Base-by-base conservation (phyloP, 2,797 vertebrate species). In the Leptatherina wallacei region DNA sequence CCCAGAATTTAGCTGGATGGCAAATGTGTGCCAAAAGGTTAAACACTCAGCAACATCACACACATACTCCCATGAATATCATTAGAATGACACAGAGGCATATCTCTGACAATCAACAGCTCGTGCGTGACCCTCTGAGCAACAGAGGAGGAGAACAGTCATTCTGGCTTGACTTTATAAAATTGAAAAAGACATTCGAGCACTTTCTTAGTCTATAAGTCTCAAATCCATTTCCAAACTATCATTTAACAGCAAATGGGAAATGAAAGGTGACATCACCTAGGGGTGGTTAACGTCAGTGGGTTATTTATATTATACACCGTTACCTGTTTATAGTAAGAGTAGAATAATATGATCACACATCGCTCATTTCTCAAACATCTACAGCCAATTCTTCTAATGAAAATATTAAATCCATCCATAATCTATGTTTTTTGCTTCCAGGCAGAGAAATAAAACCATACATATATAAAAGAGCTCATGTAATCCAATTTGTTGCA, bases 1-100 rank as follows among this genome's bases (percentile, higher is more conserved):
- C 73, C 74, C 75, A 59, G 72, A 79, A 83, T 89, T 91, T 86
- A 85, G 78, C 61, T 66, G 71, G 82, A 89, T 82, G 80, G 77
- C 71, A 89, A 69, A 64, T 73, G 75, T 73, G 75, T 77, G 81
- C 81, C 83, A 66, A 92, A 93, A 93, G 90, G 91, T 95, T 92
- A 93, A 91, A 91, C 76, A 78, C 84, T 83, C 60, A 75, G 60
- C 52, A 69, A 54, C 22, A 75, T 38, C 69, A 35, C 66, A 56
- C 63, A 60, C 59, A 64, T 56, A 54, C 65, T 58, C 57, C 65
- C 63, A 92, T 90, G 86, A 90, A 91, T 90, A 89, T 86, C 69
- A 88, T 89, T 90, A 91, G 42, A 73, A 65, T 33, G 81, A 78
- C 71, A 72, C 80, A 63, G 82, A 73, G 78, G 65, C 81, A 70